A percentile compares a stretch with the other conserved stretches of the same genome.
These are phyloP conservation scores for Mus spretus DNA, from an alignment of 2,797 vertebrate genomes.

Conservation along the genomic window DNA sequence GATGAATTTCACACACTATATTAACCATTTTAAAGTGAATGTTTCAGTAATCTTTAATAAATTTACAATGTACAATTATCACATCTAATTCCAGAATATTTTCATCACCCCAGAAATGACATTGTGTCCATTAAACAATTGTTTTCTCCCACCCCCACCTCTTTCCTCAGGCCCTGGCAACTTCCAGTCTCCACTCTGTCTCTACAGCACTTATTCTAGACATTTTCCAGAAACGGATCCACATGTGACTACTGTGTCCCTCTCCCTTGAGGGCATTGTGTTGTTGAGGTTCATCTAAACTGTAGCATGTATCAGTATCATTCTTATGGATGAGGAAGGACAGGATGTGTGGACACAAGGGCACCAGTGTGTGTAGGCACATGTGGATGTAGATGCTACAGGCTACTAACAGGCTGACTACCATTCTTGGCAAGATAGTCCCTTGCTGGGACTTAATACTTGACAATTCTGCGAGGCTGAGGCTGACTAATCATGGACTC, in stretches of 20 bases:
- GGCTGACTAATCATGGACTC: not conserved
- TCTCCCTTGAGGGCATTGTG: not conserved
- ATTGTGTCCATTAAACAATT: not conserved
- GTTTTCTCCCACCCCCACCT: not conserved
- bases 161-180: not conserved
- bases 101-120: not conserved
- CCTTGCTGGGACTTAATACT: not conserved
- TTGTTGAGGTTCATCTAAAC: not conserved
- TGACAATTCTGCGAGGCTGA: not conserved
- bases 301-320: not conserved
- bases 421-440: not conserved
- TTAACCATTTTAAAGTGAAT: not conserved
- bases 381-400: not conserved
- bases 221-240: not conserved
- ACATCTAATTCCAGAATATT: slow-evolving; percentile 4
- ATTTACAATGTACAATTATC: not conserved
- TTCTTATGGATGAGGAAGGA: not conserved
- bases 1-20: not conserved
- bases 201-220: not conserved
- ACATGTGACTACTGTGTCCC: not conserved
- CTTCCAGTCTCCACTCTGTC: not conserved
- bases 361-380: not conserved
- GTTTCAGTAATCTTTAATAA: not conserved
- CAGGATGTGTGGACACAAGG: not conserved
- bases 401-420: not conserved